Base-by-base conservation (phyloP, 2,888 invertebrate genomes). In the Rhamnusium bicolor region DNA sequence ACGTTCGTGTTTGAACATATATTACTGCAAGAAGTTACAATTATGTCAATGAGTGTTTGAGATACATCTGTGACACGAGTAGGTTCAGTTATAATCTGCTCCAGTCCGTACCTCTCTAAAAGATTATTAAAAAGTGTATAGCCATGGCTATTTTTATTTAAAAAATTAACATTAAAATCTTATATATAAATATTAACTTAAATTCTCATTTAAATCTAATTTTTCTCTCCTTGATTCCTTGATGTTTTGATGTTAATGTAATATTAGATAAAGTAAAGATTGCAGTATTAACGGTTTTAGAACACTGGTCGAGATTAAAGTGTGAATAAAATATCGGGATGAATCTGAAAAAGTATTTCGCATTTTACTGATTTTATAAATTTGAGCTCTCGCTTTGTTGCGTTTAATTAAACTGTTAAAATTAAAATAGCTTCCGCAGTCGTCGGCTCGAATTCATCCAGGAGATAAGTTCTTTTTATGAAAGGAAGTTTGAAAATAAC, bases 351-450 rank as follows among this genome's bases (percentile, higher is more conserved):
- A 67, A 53, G 40, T 40, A 40, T 40, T 40, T n/a, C 12, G 67
- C 27, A 16, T 56, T 56, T 54, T 54, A 67, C 49, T 21, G 32
- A 19, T 62, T 40, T 70, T 54, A 32, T 18, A 53, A 69, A 60
- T 47, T 58, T 61, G 14, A 51, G 21, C 54, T 32, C 32, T 10
- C 8, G 40, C 65, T 65, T 53, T 65, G 53, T 32, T 53, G 18
- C 53, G 29, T 65, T 65, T 65, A 65, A 65, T 65, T 53, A 65
- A 53, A 65, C 19, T 65, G 65, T 65, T 53, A 32, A 65, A 49
- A 63, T 18, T 63, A 10, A 63, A 65, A 53, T 29, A 51, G 53
- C 53, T 65, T 49, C 19, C 51, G 51, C 51, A 51, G 51, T 51
- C 19, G 19, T 51, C 24, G 29, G 18, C 32, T 51, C 19, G 6